Percentiles rank a stretch among this genome's conserved stretches.
phyloP scores from a whole-genome alignment of 1,140 invertebrate genomes.

The Ephestia elutella region DNA sequence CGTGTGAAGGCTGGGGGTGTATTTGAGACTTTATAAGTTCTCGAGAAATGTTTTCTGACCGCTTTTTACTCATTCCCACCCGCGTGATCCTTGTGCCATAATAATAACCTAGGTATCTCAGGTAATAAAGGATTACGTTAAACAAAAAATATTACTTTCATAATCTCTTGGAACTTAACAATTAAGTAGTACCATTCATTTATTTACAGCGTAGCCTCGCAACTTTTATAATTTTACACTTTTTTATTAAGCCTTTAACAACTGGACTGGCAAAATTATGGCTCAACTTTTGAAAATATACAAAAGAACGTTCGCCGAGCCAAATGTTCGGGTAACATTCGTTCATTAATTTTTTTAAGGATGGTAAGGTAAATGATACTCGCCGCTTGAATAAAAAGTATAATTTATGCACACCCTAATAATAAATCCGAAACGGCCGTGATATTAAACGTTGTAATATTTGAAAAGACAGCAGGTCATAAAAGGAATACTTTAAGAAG shows the following conservation, averaged over 20 bases:
- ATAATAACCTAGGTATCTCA: too few relatives aligned
- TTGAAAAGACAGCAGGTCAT: conserved; percentile 12
- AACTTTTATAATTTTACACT: neutral
- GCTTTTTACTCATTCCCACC: too few relatives aligned
- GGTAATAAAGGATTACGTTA: too few relatives aligned
- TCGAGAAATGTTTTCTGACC: too few relatives aligned
- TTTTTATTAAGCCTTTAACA: neutral
- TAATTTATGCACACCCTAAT: conserved; percentile 6
- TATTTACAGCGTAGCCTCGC: too few relatives aligned
- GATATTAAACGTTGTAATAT: conserved; percentile 4
- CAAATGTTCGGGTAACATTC: neutral
- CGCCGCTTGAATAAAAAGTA: neutral
- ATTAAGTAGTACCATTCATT: too few relatives aligned
- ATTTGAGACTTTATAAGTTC: too few relatives aligned
- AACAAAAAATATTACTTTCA: too few relatives aligned
- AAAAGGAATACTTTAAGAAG: conserved; percentile 12
- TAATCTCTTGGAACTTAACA: too few relatives aligned
- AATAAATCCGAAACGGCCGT: conserved; percentile 1
- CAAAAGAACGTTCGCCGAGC: neutral
- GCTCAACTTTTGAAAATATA: conserved; percentile 1
- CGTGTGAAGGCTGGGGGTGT: too few relatives aligned
- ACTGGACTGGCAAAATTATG: neutral
- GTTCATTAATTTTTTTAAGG: conserved; percentile 8
- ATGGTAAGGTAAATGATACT: conserved; percentile 5
- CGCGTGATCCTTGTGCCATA: too few relatives aligned